Conservation (phyloP, 1,140 invertebrate genomes). For the Bicyclus anynana region DNA sequence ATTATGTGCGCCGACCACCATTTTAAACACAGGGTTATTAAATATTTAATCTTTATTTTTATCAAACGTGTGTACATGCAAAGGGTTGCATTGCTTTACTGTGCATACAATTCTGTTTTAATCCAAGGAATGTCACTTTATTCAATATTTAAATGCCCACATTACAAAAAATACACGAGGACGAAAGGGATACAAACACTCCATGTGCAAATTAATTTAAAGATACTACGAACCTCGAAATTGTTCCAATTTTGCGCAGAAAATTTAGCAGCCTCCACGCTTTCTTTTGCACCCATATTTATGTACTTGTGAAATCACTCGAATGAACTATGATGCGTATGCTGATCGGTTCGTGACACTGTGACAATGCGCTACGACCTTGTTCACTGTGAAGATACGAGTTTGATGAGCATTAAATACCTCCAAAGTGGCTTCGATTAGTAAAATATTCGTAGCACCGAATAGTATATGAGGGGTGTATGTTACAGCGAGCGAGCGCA, state of each 20-base stretch:
- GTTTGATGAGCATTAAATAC: constrained; percentile 68
- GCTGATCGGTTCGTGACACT: constrained; percentile 64
- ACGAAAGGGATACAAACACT: constrained; percentile 71
- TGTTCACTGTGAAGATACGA: constrained; percentile 56
- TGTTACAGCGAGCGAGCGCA: constrained; percentile 52
- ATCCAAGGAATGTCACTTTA: constrained; percentile 44
- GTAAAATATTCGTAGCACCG: constrained; percentile 68
- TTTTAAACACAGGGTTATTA: constrained; percentile 9
- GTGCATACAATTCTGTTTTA: constrained; percentile 50
- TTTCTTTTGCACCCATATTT: constrained; percentile 84
- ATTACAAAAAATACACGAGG: constrained; percentile 60
- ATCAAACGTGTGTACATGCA: constrained; percentile 61
- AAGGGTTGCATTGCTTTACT: constrained; percentile 48
- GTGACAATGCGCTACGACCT: constrained; percentile 61
- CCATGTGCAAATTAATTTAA: constrained; percentile 73
- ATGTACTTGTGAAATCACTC: constrained; percentile 68
- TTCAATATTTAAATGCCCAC: constrained; percentile 51
- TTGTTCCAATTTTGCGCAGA: constrained; percentile 86
- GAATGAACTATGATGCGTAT: constrained; percentile 68
- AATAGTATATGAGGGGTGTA: constrained; percentile 64
- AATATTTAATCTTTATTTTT: constrained; percentile 27
- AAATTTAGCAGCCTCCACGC: constrained; percentile 85
- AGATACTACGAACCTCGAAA: constrained; percentile 81
- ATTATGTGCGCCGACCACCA: constrained; percentile 7
- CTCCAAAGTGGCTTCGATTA: constrained; percentile 63